Percentiles rank a stretch among this genome's conserved stretches.
Evolutionary conservation across 2,888 invertebrate species (phyloP).

Genomic region (Hanleya hanleyi): DNA sequence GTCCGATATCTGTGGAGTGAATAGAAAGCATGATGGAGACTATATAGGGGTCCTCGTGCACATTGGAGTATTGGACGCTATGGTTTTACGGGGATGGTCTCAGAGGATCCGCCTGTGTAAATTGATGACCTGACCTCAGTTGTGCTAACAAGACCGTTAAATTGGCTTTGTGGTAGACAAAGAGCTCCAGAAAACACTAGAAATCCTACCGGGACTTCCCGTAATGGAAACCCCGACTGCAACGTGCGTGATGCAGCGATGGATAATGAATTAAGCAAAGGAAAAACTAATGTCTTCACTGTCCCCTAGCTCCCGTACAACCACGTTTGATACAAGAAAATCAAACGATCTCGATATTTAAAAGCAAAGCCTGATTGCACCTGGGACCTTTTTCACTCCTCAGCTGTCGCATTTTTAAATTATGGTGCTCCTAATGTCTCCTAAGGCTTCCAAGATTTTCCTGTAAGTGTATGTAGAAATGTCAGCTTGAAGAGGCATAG

Average conservation of each 20-base stretch:
- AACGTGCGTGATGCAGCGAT: background rate
- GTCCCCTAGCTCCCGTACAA: background rate
- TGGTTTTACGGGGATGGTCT: too few relatives aligned
- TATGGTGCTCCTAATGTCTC: background rate
- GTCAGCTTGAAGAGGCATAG: background rate
- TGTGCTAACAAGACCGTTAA: conserved; percentile 7
- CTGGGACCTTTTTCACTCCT: background rate
- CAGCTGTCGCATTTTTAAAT: background rate
- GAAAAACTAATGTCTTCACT: background rate
- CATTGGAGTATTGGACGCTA: too few relatives aligned
- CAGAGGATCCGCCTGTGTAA: background rate
- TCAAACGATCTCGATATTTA: background rate
- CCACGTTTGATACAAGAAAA: background rate
- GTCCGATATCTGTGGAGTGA: too few relatives aligned
- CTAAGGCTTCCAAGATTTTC: background rate
- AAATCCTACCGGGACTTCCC: background rate
- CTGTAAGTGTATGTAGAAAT: background rate
- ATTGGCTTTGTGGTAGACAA: conserved; percentile 6
- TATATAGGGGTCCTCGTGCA: too few relatives aligned
- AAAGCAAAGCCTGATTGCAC: background rate
- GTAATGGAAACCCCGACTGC: background rate
- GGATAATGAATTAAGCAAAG: conserved; percentile 3
- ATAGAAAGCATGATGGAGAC: too few relatives aligned
- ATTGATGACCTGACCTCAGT: background rate
- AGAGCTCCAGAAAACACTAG: background rate